A percentile compares a stretch with the other conserved stretches of the same genome.
These are phyloP conservation scores for Sciurus vulgaris DNA, from an alignment of 2,797 vertebrate genomes.

Conservation along the genomic window DNA sequence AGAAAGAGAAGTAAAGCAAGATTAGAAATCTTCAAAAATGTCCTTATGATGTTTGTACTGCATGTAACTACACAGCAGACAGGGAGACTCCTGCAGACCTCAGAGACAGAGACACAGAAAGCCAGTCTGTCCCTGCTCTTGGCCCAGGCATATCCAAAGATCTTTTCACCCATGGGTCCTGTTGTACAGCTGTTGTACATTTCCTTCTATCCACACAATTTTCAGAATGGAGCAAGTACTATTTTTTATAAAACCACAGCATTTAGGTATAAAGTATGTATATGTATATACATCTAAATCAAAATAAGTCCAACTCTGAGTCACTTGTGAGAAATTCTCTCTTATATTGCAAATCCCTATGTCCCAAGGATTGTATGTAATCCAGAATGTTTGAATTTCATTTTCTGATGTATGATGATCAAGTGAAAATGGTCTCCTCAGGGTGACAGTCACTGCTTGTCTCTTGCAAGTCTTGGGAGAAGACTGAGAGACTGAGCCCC, in stretches of 20 bases:
- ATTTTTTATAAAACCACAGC: neutral
- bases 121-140: neutral
- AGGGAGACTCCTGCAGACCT: neutral
- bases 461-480: neutral
- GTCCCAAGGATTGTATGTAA: neutral
- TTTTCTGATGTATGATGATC: neutral
- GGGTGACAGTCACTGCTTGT: neutral
- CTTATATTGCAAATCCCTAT: neutral
- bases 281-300: constrained; percentile 28
- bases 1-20: constrained; percentile 66
- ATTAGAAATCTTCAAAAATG: constrained; percentile 55
- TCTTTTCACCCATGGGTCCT: neutral
- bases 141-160: accelerated
- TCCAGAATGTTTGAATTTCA: neutral
- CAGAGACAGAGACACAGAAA: neutral
- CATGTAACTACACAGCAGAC: neutral
- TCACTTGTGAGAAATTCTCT: constrained; percentile 26
- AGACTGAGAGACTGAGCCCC: neutral
- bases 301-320: constrained; percentile 37
- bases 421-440: neutral
- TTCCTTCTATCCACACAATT: constrained; percentile 18
- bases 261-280: neutral
- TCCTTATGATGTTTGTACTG: neutral
- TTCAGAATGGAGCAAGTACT: constrained; percentile 36
- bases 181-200: neutral